A percentile compares a stretch with the other conserved stretches of the same genome.
Evolutionary conservation across 2,797 vertebrate species (phyloP).

Genomic region (Falco berigora): DNA sequence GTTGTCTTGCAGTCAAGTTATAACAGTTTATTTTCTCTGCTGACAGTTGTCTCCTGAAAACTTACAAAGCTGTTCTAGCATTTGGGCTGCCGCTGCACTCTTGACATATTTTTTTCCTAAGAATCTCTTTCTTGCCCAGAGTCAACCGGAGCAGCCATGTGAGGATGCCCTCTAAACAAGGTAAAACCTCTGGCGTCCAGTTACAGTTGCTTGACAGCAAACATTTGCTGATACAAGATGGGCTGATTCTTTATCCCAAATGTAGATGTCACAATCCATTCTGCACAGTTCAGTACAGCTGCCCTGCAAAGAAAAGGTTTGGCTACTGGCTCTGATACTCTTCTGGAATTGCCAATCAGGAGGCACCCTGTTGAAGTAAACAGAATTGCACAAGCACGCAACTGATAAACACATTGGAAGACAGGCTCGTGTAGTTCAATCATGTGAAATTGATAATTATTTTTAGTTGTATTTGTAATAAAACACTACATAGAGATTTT

Average conservation of each 20-base stretch:
- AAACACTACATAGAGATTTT: not conserved
- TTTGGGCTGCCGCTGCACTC: not conserved
- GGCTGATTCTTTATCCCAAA: not conserved
- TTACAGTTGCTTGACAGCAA: not conserved
- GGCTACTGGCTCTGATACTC: not conserved
- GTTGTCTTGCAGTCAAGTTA: not conserved
- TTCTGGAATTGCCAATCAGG: not conserved
- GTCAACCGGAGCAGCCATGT: not conserved
- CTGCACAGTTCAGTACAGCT: not conserved
- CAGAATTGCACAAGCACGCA: not conserved
- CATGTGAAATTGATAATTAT: not conserved
- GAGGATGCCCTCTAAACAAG: not conserved
- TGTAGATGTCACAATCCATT: not conserved
- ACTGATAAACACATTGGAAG: not conserved
- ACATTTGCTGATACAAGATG: not conserved
- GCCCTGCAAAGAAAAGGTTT: not conserved
- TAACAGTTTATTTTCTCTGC: not conserved
- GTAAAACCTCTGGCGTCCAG: not conserved
- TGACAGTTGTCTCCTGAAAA: not conserved
- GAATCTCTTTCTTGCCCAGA: not conserved
- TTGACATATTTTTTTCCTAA: not conserved
- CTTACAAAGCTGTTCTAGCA: not conserved
- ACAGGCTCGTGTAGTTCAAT: fast-evolving
- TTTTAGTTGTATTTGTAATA: not conserved
- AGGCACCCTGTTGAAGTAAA: not conserved